These are phyloP conservation scores for Pseudois nayaur DNA, from an alignment of 2,113 vertebrate genomes.

Conservation along the genomic window DNA sequence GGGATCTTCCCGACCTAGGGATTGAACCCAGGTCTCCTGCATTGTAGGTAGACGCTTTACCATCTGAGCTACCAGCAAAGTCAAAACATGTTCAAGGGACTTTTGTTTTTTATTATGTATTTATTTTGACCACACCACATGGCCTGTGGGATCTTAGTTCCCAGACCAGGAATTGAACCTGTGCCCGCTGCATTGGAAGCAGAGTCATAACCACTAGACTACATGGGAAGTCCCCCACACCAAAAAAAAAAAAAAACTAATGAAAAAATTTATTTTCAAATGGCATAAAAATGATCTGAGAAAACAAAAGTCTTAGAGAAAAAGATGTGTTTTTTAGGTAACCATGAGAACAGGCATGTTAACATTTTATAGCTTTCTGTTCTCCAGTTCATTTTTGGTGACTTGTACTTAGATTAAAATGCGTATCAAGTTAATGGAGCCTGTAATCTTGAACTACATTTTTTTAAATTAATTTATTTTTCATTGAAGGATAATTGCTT, in stretches of 20 bases:
- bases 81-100: no score
- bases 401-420: conserved; percentile 55
- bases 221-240: no score
- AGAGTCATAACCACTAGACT: no score
- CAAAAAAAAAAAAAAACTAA: neutral
- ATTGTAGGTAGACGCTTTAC: no score
- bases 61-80: no score
- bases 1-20: no score
- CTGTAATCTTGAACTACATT: neutral
- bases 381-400: conserved; percentile 39
- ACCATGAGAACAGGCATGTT: neutral
- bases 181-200: no score
- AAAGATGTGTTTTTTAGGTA: neutral
- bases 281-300: neutral
- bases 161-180: no score
- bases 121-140: no score
- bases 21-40: no score
- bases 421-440: conserved; percentile 42
- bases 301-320: neutral
- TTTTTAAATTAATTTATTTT: neutral
- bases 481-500: neutral
- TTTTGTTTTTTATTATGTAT: no score
- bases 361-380: conserved; percentile 15
- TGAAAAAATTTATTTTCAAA: neutral
- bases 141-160: no score